Evolutionary conservation across 2,113 vertebrate species (phyloP).

Genomic region (Pelecanoides urinatrix): DNA sequence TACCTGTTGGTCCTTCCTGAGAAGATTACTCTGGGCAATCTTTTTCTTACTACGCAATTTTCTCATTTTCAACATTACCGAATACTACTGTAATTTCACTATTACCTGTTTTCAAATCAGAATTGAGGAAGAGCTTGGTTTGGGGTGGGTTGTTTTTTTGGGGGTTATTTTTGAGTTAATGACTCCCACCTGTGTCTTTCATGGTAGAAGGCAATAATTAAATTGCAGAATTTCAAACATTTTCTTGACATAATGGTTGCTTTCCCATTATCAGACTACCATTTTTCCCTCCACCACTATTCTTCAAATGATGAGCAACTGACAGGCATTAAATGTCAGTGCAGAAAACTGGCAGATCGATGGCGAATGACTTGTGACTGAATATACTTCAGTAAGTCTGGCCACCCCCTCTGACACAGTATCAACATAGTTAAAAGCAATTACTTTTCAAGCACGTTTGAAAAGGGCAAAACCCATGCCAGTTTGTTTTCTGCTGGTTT

Average conservation of each 20-base stretch:
- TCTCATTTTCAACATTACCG: background rate
- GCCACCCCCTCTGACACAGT: background rate
- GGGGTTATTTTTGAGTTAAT: background rate
- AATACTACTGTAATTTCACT: background rate
- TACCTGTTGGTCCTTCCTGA: background rate
- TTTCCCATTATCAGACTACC: background rate
- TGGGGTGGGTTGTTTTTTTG: background rate
- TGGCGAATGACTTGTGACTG: background rate
- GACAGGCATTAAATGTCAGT: slow-evolving; percentile 4
- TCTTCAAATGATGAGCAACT: background rate
- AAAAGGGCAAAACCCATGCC: background rate
- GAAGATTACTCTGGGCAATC: background rate
- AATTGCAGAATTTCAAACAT: background rate
- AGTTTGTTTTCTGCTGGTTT: background rate
- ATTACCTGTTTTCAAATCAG: background rate
- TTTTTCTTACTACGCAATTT: background rate
- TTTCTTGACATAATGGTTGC: background rate
- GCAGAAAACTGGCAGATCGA: background rate
- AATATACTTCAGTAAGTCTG: background rate
- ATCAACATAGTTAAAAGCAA: background rate
- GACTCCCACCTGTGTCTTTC: slow-evolving; percentile 35
- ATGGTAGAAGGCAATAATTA: slow-evolving; percentile 30
- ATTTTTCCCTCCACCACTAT: background rate
- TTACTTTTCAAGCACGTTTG: background rate
- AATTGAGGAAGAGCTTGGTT: background rate